These are phyloP conservation scores for Cryptoblepharus egeriae DNA, from an alignment of 2,797 vertebrate species.

Conservation along the genomic window DNA sequence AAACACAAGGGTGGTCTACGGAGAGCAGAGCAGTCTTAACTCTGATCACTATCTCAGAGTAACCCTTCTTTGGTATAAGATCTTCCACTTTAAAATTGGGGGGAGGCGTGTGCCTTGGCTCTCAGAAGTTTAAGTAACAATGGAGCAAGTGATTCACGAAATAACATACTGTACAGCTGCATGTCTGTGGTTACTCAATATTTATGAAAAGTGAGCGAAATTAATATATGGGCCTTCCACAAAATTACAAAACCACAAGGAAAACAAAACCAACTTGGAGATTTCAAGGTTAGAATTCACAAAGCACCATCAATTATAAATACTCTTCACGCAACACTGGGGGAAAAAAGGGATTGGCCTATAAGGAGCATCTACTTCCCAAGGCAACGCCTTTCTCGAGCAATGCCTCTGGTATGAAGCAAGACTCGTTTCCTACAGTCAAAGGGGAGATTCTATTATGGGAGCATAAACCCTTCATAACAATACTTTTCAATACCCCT, in stretches of 20 bases:
- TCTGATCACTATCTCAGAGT: neutral
- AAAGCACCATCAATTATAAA: constrained; percentile 61
- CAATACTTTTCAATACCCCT: constrained; percentile 69
- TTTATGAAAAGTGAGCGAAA: neutral
- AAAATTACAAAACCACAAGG: constrained; percentile 49
- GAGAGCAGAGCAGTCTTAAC: neutral
- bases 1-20: neutral
- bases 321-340: constrained; percentile 58
- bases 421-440: constrained; percentile 77
- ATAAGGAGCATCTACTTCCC: constrained; percentile 73
- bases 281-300: constrained; percentile 63
- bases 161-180: neutral
- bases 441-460: constrained; percentile 76
- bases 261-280: constrained; percentile 62
- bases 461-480: constrained; percentile 76
- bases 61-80: neutral
- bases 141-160: neutral
- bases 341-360: constrained; percentile 71
- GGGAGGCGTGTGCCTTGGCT: neutral
- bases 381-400: constrained; percentile 74
- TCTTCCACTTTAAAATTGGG: neutral
- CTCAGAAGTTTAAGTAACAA: neutral
- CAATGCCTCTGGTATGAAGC: constrained; percentile 77
- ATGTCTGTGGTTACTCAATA: neutral
- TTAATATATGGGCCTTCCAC: neutral